Base-by-base conservation (phyloP, 2,888 invertebrate species). In the Lepidochrysops patricia region DNA sequence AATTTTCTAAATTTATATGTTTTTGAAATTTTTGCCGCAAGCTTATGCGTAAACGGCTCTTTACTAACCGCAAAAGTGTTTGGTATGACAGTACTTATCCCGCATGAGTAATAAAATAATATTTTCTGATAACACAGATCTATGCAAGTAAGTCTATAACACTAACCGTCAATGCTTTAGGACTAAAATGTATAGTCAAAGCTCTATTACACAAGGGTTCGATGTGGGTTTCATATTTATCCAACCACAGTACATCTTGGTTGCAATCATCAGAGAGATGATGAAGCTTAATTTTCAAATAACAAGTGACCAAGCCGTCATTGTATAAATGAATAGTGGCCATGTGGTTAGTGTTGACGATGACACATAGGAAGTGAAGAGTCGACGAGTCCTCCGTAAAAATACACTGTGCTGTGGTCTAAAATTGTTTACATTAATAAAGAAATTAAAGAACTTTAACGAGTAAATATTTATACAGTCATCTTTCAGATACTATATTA, bases 331-430 rank as follows among this genome's bases (percentile, higher is more conserved):
- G 85, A 50, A 89, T 78, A 0, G 67, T 65, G 13, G 76, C 87
- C 23, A 68, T 71, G 63, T 80, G 76, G 60, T 67, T 77, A 0
- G 82, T 75, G 61, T 87, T 79, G 4, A 88, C 80, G 15, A 75
- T 84, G 3, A 88, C 82, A 62, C 82, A 79, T 66, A 82, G 85
- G 67, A 87, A 89, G 68, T 88, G 76, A 48, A 89, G 67, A 1
- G 84, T 82, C 12, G 82, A 86, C 0, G 86, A 81, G 63, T 88
- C 84, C 69, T 89, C 89, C 5, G 74, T 76, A 64, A 89, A 88
- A 2, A 89, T 82, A 60, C 88, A 88, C 70, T 89, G 89, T 7
- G 88, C 79, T 4, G 80, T 77, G 2, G 84, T 72, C 89, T 89
- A 76, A 61, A 83, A 82, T 63, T 27, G 23, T n/a, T n/a, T n/a